phyloP scores from a whole-genome alignment of 35 echinoderm and acorn worm species.

The Chiridota heheva region DNA sequence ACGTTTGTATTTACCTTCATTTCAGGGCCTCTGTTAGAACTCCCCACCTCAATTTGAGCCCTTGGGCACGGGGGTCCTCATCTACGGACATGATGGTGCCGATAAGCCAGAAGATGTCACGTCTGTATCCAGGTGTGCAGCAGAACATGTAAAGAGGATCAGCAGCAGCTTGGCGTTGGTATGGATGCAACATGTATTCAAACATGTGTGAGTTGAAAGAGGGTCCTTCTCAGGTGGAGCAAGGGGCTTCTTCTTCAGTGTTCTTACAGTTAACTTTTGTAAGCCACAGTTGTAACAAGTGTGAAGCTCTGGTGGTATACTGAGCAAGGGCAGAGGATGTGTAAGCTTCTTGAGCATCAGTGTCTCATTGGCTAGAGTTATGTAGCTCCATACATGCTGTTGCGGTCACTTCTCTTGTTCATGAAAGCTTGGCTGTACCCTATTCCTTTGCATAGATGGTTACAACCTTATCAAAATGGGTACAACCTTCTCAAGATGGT shows the following conservation, averaged over 20 bases:
- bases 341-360: slow-evolving; percentile 13
- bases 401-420: neutral
- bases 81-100: slow-evolving; percentile 13
- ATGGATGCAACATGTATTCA: neutral
- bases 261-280: slow-evolving; percentile 32
- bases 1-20: too few relatives aligned
- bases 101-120: slow-evolving; percentile 41
- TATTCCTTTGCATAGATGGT: neutral
- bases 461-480: neutral
- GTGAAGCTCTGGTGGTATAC: slow-evolving; percentile 12
- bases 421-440: neutral
- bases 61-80: neutral
- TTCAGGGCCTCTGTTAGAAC: too few relatives aligned
- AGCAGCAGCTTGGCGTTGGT: neutral
- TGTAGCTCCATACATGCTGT: slow-evolving; percentile 17
- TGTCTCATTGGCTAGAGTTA: slow-evolving; percentile 22
- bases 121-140: slow-evolving; percentile 15
- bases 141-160: too few relatives aligned
- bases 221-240: neutral
- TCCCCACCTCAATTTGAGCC: too few relatives aligned
- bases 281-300: slow-evolving; percentile 13
- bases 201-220: slow-evolving; percentile 1
- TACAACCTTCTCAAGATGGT: neutral
- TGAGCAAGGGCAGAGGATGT: neutral
- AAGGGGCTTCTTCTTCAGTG: slow-evolving; percentile 1